Base-by-base conservation (phyloP, 2,888 invertebrate genomes). In the Notodonta dromedarius region DNA sequence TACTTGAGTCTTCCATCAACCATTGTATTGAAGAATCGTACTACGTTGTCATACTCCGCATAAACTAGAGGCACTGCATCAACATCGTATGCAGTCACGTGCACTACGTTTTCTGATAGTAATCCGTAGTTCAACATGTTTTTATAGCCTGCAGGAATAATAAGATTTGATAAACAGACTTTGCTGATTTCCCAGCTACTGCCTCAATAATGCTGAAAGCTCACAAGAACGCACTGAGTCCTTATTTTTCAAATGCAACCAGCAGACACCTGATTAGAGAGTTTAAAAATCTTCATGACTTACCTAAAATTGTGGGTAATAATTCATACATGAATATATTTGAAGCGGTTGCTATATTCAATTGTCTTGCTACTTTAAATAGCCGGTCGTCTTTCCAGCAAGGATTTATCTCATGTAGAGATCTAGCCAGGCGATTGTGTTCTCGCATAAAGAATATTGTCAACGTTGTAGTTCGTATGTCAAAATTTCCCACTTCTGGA, bases 301-400 rank as follows among this genome's bases (percentile, higher is more conserved):
- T 81, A 89, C 90, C 89, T n/a, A 90, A 68, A 24, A 90, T 66
- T 24, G 73, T 58, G 6, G 90, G 90, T 32, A 90, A 62, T 7
- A 91, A 72, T 65, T 91, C 90, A 69, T 90, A 89, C 78, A 88
- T 79, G 57, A 85, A 87, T 63, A 90, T 87, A 62, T 88, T 87
- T 13, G 84, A 67, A 2, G 83, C 85, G 9, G 87, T 88, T 5
- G 86, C 90, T 42, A 90, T 85, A 65, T 89, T 90, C 58, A 90
- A 88, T 56, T 88, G 87, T 4, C 89, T 73, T 0, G 90, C 86
- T 32, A 88, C 85, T 70, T 89, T 90, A 63, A 90, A 91, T 0
- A 90, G 69, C 12, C 89, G 79, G 62, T 91, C 90, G 57, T 90
- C 89, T 57, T 85, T 86, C 90, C 90, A 91, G 62, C 90, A 90